phyloP scores from a whole-genome alignment of 2,888 invertebrate genomes.

The Xestoiulus laeticollis region DNA sequence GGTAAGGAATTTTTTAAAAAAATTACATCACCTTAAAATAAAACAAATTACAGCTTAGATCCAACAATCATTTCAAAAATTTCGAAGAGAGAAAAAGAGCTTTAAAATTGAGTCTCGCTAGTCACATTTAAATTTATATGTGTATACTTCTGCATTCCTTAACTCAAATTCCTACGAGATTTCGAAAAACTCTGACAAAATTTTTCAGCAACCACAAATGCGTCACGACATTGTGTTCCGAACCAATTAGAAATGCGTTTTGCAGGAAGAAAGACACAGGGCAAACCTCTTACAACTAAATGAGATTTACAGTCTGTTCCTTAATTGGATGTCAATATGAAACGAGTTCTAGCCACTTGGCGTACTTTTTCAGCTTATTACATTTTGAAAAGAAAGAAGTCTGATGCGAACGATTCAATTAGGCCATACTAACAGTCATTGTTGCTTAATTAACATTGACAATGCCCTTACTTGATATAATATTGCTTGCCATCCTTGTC shows the following conservation, averaged over 20 bases:
- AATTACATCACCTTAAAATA: too few relatives aligned
- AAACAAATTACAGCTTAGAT: too few relatives aligned
- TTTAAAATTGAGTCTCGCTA: too few relatives aligned
- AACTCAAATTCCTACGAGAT: not conserved
- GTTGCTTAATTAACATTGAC: not conserved
- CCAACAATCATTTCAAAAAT: too few relatives aligned
- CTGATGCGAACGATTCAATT: not conserved
- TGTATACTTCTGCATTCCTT: too few relatives aligned
- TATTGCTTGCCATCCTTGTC: conserved; percentile 82
- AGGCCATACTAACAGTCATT: not conserved
- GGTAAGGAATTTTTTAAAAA: too few relatives aligned
- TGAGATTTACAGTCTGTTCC: not conserved
- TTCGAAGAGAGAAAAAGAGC: too few relatives aligned
- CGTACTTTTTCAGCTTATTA: not conserved
- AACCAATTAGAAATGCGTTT: not conserved
- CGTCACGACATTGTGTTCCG: not conserved
- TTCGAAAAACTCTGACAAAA: not conserved
- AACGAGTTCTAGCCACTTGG: not conserved
- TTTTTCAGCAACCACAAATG: not conserved
- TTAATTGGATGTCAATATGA: conserved; percentile 1
- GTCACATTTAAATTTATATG: too few relatives aligned
- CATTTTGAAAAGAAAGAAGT: not conserved
- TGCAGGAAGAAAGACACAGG: not conserved
- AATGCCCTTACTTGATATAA: conserved; percentile 63
- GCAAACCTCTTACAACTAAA: not conserved